Conservation (phyloP, 92 coral and sea anemone genomes). For the Scolanthus callimorphus region DNA sequence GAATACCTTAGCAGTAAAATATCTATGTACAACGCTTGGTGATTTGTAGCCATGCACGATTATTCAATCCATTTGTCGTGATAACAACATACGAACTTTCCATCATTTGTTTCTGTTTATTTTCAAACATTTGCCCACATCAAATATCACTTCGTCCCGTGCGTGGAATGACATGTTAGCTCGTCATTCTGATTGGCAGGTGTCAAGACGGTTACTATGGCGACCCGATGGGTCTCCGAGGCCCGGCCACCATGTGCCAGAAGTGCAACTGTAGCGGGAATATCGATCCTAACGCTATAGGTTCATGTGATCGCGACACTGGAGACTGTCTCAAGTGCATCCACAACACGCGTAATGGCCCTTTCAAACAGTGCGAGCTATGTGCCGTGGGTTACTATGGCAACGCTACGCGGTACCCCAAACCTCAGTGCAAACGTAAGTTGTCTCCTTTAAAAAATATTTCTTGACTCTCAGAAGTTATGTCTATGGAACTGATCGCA, state of each 20-base stretch:
- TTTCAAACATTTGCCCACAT: too few relatives aligned
- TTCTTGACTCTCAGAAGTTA: too few relatives aligned
- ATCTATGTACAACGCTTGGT: too few relatives aligned
- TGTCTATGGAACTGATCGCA: too few relatives aligned
- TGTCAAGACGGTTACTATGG: constrained; percentile 97
- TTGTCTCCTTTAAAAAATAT: too few relatives aligned
- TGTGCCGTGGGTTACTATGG: constrained; percentile 92
- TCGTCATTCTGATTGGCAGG: constrained; percentile 4
- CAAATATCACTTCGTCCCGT: too few relatives aligned
- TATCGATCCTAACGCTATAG: constrained; percentile 87
- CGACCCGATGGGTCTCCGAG: constrained; percentile 76
- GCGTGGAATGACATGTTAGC: too few relatives aligned
- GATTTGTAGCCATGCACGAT: too few relatives aligned
- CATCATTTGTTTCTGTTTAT: too few relatives aligned
- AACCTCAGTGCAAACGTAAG: constrained; percentile 94
- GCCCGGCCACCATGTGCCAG: constrained; percentile 60
- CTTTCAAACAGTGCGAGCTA: constrained; percentile 68
- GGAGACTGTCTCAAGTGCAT: constrained; percentile 93
- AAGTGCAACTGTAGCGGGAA: constrained; percentile 98
- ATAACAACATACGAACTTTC: too few relatives aligned
- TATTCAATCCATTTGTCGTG: too few relatives aligned
- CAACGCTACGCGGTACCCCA: constrained; percentile 87
- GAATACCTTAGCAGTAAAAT: too few relatives aligned
- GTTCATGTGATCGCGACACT: constrained; percentile 79
- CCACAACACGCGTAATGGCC: constrained; percentile 90